phyloP scores from a whole-genome alignment of 2,888 invertebrate genomes.

The Diadegma fenestrale region DNA sequence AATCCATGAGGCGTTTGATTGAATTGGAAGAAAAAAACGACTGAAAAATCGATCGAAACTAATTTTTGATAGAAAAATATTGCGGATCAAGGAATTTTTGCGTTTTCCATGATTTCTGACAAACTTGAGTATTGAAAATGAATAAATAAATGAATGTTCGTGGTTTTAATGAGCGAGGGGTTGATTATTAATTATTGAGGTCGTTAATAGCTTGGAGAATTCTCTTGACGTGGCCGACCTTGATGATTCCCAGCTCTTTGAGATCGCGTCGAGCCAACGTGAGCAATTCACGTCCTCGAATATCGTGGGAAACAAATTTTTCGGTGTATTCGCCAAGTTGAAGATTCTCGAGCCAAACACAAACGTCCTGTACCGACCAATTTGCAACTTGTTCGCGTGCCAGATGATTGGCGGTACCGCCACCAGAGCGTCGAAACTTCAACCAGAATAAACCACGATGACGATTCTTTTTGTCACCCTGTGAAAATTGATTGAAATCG shows the following conservation, averaged over 20 bases:
- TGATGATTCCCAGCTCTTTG: slow-evolving; percentile 96
- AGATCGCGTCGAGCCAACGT: slow-evolving; percentile 94
- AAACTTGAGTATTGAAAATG: slow-evolving; percentile 17
- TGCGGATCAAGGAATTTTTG: background rate
- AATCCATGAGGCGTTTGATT: background rate
- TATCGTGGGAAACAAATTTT: slow-evolving; percentile 96
- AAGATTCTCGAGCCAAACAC: slow-evolving; percentile 94
- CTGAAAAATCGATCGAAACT: background rate
- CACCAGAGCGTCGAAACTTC: slow-evolving; percentile 87
- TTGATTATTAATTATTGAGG: slow-evolving; percentile 84
- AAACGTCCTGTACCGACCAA: slow-evolving; percentile 97
- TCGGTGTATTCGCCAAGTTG: slow-evolving; percentile 96
- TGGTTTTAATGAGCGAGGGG: slow-evolving; percentile 87
- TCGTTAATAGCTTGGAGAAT: slow-evolving; percentile 97
- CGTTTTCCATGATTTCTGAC: background rate
- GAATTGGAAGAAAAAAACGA: background rate
- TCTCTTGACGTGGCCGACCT: slow-evolving; percentile 98
- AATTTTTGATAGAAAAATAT: background rate
- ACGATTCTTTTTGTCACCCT: slow-evolving; percentile 83
- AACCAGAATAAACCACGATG: slow-evolving; percentile 89
- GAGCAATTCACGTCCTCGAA: slow-evolving; percentile 95
- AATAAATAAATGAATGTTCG: background rate
- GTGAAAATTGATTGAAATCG: slow-evolving; percentile 57
- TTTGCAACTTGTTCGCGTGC: slow-evolving; percentile 81
- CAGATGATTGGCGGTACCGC: slow-evolving; percentile 80